Base-by-base conservation (phyloP, 2,113 vertebrate genomes). In the Prolemur simus region DNA sequence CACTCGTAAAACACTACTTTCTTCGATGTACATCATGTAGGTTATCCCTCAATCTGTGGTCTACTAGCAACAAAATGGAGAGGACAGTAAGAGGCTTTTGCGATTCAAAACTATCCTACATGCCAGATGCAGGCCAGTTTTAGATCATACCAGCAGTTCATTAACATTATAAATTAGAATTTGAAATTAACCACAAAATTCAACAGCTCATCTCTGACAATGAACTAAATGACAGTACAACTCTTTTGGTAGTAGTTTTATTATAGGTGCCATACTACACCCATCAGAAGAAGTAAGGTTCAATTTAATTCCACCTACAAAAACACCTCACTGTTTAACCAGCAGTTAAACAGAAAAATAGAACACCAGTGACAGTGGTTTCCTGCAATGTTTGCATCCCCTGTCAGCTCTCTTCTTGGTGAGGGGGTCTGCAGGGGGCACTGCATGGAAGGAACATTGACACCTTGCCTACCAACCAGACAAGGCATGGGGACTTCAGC, bases 101-200 rank as follows among this genome's bases (percentile, higher is more conserved):
- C 49, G 77, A 52, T 54, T 73, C 18, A 80, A 95, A 95, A 88
- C 11, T 6, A 85, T 27, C 32, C 25, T 39, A 68, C 27, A n/a
- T 69, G 13, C 78, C 63, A 73, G 4, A 60, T 13, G 47, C 54
- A 82, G 77, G 64, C 37, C 49, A 39, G 11, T 60, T 87, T 78
- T 90, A 60, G 32, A 88, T 77, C 45, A 66, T 9, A 81, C 4
- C 23, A 88, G 71, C 17, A 87, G 21, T 34, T 96, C 21, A 42
- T 39, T 49, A 89, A 91, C 23, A 93, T 47, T 63, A 25, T 78
- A 95, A 82, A 71, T 56, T 60, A 64, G 32, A 98, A 91, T 91
- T 73, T 69, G 86, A 86, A 93, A 95, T 92, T 77, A 92, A 84
- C 52, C 66, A 93, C 71, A 91, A 58, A 94, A 87, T 69, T 74